Percentiles rank a stretch among this genome's conserved stretches.
phyloP scores from a whole-genome alignment of 2,888 invertebrate genomes.

The Conus canariensis region DNA sequence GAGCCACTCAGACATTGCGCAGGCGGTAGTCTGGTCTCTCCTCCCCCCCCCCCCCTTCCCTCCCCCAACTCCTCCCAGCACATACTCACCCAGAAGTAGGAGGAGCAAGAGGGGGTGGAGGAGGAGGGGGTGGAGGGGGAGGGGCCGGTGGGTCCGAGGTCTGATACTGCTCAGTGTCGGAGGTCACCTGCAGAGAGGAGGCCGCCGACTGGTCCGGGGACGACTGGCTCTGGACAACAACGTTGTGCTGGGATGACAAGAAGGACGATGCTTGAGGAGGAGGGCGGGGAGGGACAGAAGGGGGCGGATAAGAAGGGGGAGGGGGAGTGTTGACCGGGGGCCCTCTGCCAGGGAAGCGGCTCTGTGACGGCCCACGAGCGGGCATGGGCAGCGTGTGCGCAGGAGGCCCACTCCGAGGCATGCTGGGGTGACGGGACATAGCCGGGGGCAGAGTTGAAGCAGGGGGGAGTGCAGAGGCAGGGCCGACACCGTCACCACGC shows the following conservation, averaged over 20 bases:
- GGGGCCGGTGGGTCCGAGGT: neutral
- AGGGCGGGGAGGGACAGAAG: neutral
- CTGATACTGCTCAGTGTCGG: neutral
- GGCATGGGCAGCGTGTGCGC: neutral
- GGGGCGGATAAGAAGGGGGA: slow-evolving; percentile 4
- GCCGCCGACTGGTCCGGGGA: neutral
- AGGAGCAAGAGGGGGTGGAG: slow-evolving; percentile 30
- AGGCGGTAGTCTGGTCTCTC: too few species aligned
- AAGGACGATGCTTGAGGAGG: neutral
- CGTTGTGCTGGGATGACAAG: neutral
- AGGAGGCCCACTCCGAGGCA: neutral
- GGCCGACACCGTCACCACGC: neutral
- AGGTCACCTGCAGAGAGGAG: neutral
- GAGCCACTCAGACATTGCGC: too few species aligned
- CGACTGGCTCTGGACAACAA: neutral
- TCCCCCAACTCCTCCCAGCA: too few species aligned
- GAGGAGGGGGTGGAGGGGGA: slow-evolving; percentile 17
- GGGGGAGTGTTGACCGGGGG: slow-evolving; percentile 9
- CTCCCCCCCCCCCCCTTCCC: too few species aligned
- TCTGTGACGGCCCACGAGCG: too few species aligned
- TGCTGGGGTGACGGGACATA: neutral
- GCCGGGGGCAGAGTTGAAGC: neutral
- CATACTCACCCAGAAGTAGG: neutral
- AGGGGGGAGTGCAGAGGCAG: neutral
- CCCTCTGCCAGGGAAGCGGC: too few species aligned